These are phyloP conservation scores for Leucophenga varia DNA, from an alignment of 1,140 invertebrate species.

Conservation along the genomic window DNA sequence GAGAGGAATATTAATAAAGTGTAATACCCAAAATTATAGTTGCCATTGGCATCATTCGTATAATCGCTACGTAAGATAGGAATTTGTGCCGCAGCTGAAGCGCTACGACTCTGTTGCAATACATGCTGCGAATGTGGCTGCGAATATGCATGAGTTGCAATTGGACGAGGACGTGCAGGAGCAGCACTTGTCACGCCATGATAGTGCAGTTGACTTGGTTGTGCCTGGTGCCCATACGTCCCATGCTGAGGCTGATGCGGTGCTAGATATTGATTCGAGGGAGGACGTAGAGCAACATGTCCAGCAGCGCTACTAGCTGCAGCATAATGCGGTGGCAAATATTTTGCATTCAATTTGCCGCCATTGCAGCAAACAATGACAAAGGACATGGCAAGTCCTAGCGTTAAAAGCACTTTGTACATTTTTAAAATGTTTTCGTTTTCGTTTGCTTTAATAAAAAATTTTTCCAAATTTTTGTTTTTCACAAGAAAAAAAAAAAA, in stretches of 20 bases:
- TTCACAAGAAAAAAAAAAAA: slow-evolving; percentile 11
- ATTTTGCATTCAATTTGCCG: too few relatives aligned
- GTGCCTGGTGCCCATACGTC: too few relatives aligned
- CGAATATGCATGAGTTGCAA: neutral
- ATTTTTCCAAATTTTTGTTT: slow-evolving; percentile 13
- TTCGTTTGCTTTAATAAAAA: too few relatives aligned
- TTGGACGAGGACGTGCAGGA: slow-evolving; percentile 9
- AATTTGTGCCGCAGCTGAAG: slow-evolving; percentile 37
- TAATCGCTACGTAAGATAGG: slow-evolving; percentile 62
- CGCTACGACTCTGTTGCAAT: neutral
- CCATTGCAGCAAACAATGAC: too few relatives aligned
- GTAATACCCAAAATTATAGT: slow-evolving; percentile 63
- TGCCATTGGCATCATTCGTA: slow-evolving; percentile 59
- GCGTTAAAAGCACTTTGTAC: too few relatives aligned
- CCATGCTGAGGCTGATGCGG: slow-evolving; percentile 29
- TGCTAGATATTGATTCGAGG: slow-evolving; percentile 30
- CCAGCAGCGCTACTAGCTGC: slow-evolving; percentile 1
- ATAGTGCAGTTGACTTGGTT: slow-evolving; percentile 30
- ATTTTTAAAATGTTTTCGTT: too few relatives aligned
- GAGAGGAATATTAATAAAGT: neutral
- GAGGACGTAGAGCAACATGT: neutral
- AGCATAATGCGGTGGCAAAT: slow-evolving; percentile 27
- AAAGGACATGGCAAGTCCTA: too few relatives aligned
- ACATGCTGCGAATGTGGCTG: slow-evolving; percentile 8
- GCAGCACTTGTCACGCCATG: slow-evolving; percentile 33